Conservation (phyloP, 2,797 vertebrate genomes). For the Gila robusta region DNA sequence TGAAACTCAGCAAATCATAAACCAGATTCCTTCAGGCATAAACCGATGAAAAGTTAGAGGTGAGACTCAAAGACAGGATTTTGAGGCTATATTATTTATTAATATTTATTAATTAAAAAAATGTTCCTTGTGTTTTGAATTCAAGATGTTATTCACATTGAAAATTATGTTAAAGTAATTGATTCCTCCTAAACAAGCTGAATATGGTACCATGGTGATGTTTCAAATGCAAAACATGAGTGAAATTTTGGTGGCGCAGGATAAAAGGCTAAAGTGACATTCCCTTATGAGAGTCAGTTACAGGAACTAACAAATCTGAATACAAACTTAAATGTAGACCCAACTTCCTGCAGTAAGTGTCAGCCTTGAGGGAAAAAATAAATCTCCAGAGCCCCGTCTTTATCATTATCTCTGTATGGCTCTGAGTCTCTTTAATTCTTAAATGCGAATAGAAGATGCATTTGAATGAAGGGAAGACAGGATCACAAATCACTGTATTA, state of each 20-base stretch:
- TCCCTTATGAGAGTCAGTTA: background rate
- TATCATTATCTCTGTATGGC: constrained; percentile 44
- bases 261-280: background rate
- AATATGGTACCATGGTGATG: background rate
- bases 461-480: constrained; percentile 57
- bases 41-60: background rate
- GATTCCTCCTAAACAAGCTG: background rate
- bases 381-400: constrained; percentile 23
- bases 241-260: background rate
- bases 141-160: background rate
- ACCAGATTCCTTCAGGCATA: background rate
- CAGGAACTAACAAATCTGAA: background rate
- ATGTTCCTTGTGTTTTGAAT: background rate
- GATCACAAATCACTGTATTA: constrained; percentile 52
- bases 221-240: background rate
- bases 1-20: background rate
- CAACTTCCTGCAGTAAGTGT: constrained; percentile 36
- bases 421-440: constrained; percentile 34
- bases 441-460: constrained; percentile 38
- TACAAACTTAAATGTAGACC: constrained; percentile 23
- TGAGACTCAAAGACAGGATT: background rate
- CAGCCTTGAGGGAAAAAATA: constrained; percentile 40
- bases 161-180: background rate
- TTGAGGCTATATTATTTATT: background rate
- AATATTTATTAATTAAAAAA: background rate